phyloP scores from a whole-genome alignment of 2,888 invertebrate species.

The Agrochola litura region DNA sequence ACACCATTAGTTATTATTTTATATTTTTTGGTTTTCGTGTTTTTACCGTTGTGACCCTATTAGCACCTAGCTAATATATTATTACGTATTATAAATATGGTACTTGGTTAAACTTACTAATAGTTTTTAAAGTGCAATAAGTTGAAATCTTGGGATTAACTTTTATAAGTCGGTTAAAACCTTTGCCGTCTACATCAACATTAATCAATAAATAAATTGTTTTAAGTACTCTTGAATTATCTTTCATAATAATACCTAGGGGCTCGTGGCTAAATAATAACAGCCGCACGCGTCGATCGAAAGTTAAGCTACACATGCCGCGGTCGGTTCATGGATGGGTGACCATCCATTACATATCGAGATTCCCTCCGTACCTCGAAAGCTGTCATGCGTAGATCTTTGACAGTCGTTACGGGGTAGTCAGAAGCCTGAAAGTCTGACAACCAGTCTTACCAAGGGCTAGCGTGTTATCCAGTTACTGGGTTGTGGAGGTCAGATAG shows the following conservation, averaged over 20 bases:
- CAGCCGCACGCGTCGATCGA: not conserved
- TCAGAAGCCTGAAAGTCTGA: not conserved
- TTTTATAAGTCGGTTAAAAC: constrained; percentile 27
- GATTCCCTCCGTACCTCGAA: not conserved
- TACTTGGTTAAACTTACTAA: constrained; percentile 51
- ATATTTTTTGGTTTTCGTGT: constrained; percentile 58
- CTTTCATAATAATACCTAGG: not conserved
- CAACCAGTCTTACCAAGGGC: not conserved
- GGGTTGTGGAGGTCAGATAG: not conserved
- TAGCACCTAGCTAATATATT: constrained; percentile 59
- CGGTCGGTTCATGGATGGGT: not conserved
- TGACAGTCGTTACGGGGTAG: not conserved
- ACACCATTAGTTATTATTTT: constrained; percentile 67
- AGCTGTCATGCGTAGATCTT: not conserved
- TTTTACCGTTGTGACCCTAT: constrained; percentile 69
- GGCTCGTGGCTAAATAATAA: too few relatives aligned
- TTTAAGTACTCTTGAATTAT: constrained; percentile 8
- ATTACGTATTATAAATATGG: constrained; percentile 49
- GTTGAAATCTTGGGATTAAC: constrained; percentile 53
- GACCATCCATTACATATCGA: not conserved
- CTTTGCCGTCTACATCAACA: constrained; percentile 11
- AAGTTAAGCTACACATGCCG: not conserved
- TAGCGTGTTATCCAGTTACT: not conserved
- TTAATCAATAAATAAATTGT: constrained; percentile 37
- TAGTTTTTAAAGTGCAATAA: constrained; percentile 60